phyloP scores from a whole-genome alignment of 2,113 vertebrate species.

The Lophura nycthemera region DNA sequence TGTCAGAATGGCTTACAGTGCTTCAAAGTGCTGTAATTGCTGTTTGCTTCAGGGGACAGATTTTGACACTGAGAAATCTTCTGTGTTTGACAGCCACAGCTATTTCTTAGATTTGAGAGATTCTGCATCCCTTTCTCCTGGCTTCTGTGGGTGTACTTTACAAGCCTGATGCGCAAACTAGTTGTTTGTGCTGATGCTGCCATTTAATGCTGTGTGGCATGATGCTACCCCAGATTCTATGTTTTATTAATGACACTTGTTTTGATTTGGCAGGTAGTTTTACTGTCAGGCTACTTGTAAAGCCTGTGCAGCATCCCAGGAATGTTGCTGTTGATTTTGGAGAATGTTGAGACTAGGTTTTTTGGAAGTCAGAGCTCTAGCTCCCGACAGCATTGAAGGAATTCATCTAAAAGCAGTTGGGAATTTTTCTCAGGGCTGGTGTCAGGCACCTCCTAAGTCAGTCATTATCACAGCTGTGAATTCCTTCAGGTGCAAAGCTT shows the following conservation, averaged over 20 bases:
- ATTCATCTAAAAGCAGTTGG: background rate
- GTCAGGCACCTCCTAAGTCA: background rate
- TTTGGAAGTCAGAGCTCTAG: background rate
- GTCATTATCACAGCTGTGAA: background rate
- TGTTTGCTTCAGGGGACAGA: slow-evolving; percentile 42
- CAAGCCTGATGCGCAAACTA: background rate
- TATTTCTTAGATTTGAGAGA: background rate
- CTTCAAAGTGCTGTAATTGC: slow-evolving; percentile 31
- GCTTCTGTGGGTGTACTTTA: background rate
- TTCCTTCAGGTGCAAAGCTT: background rate
- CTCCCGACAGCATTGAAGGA: background rate
- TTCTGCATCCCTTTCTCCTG: background rate
- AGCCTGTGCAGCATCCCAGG: background rate
- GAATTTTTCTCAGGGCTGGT: background rate
- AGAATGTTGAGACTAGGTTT: background rate
- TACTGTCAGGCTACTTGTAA: background rate
- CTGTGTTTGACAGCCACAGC: slow-evolving; percentile 39
- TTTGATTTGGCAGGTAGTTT: background rate
- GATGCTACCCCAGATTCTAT: background rate
- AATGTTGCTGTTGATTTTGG: background rate
- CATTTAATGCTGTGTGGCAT: background rate
- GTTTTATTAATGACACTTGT: background rate
- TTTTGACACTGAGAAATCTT: slow-evolving; percentile 34
- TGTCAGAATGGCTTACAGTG: background rate
- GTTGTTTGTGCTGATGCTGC: background rate